Percentiles rank a stretch among this genome's conserved stretches.
phyloP scores from a whole-genome alignment of 1,140 invertebrate species.

The Zeugodacus cucurbitae region DNA sequence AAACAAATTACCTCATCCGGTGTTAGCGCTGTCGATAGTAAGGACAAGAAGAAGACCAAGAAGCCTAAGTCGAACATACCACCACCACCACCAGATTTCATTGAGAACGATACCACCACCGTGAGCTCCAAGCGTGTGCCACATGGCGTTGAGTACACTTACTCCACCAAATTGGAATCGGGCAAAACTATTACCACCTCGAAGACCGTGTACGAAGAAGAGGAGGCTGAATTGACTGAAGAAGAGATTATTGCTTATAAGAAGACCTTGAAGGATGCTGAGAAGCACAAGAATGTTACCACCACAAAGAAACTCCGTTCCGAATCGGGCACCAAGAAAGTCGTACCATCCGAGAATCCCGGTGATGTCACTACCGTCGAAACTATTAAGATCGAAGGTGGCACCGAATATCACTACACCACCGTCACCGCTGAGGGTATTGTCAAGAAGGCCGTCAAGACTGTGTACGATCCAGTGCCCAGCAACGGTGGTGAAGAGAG shows the following conservation, averaged over 20 bases:
- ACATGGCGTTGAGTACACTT: slow-evolving; percentile 63
- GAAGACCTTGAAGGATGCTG: slow-evolving; percentile 63
- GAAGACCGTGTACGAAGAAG: slow-evolving; percentile 64
- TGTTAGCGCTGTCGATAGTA: slow-evolving; percentile 45
- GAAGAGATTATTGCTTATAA: slow-evolving; percentile 62
- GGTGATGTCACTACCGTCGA: slow-evolving; percentile 64
- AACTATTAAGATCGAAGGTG: slow-evolving; percentile 62
- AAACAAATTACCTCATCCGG: slow-evolving; percentile 52
- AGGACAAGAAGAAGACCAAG: slow-evolving; percentile 62
- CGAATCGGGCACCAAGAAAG: slow-evolving; percentile 64
- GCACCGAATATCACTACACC: slow-evolving; percentile 64
- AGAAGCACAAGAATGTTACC: slow-evolving; percentile 64
- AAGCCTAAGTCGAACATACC: slow-evolving; percentile 59
- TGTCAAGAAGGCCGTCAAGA: slow-evolving; percentile 64
- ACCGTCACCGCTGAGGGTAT: slow-evolving; percentile 63
- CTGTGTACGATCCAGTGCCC: slow-evolving; percentile 61
- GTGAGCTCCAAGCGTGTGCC: slow-evolving; percentile 59
- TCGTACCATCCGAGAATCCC: slow-evolving; percentile 62
- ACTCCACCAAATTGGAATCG: slow-evolving; percentile 60
- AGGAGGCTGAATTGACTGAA: slow-evolving; percentile 62
- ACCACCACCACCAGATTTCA: slow-evolving; percentile 62
- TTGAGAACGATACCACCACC: slow-evolving; percentile 63
- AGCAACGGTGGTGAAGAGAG: slow-evolving; percentile 56
- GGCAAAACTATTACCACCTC: slow-evolving; percentile 64
- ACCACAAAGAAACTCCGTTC: slow-evolving; percentile 61